Base-by-base conservation (phyloP, 1,140 invertebrate genomes). In the Dreissena polymorpha region DNA sequence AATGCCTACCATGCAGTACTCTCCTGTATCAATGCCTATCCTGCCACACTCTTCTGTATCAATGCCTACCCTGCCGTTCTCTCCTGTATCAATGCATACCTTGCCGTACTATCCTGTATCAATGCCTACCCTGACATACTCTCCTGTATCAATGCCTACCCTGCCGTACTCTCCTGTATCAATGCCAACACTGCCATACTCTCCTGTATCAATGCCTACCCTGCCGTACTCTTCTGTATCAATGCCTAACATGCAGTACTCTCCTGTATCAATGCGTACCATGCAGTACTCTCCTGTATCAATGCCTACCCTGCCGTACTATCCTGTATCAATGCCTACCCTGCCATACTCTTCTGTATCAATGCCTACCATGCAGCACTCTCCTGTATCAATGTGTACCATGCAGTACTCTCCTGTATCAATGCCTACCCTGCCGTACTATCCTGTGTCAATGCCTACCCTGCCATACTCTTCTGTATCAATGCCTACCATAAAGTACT, bases 41-140 rank as follows among this genome's bases (percentile, higher is more conserved):
- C 92, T 94, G 92, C 86, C 91, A 76, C 29, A 94, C 91, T 10
- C 93, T n/a, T n/a, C 93, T 10, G 92, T 93, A 65, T 94, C 93
- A 57, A 94, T 91, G 39, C 64, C 21, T 86, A 93, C 93, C 94
- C 92, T 94, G 92, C 86, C 91, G 77, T 39, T n/a, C n/a, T 94
- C 91, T 10, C 93, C 93, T 10, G 92, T 93, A 65, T 94, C 93
- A 57, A 94, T 91, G 39, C 64, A 16, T 86, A 93, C 93, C 94
- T 92, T 94, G 92, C 86, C 91, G 77, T 39, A 94, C 91, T n/a
- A n/a, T 10, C 93, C 93, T 10, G 92, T 93, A 65, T 94, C 93
- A 57, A 94, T 91, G 39, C 64, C 21, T 86, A 93, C 93, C 94
- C 92, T 94, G 92, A 85, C 91, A 76, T 39, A 94, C n/a, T n/a